phyloP scores from a whole-genome alignment of 2,888 invertebrate species.

The Orchestes rusci region DNA sequence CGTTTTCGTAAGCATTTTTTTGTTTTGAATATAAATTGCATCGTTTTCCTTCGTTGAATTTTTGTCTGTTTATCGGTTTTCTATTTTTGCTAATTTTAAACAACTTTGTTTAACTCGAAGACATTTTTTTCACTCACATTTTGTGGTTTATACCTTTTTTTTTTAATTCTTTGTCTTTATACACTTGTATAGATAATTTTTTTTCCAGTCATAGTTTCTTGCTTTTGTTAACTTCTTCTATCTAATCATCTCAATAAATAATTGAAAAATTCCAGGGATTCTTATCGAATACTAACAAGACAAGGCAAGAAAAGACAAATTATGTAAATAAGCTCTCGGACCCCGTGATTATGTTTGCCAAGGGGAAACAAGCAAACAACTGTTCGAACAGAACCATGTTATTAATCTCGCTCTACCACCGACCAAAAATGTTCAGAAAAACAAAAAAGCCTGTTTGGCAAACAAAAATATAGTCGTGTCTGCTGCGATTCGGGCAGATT shows the following conservation, averaged over 20 bases:
- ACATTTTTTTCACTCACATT: too few relatives aligned
- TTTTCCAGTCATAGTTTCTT: too few relatives aligned
- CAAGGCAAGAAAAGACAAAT: conserved; percentile 8
- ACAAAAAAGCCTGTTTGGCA: conserved; percentile 13
- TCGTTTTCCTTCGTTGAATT: too few relatives aligned
- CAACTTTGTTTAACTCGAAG: too few relatives aligned
- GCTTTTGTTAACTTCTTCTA: too few relatives aligned
- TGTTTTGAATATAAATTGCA: too few relatives aligned
- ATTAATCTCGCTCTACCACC: conserved; percentile 7
- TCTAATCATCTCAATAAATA: neutral
- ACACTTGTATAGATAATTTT: too few relatives aligned
- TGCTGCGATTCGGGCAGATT: neutral
- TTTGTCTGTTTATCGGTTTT: too few relatives aligned
- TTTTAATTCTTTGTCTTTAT: too few relatives aligned
- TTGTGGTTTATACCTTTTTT: too few relatives aligned
- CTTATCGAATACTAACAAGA: conserved; percentile 9
- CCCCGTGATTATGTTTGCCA: conserved; percentile 13
- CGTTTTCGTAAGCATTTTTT: too few relatives aligned
- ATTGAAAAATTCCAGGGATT: neutral
- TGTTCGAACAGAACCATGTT: conserved; percentile 1
- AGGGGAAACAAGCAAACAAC: conserved; percentile 7
- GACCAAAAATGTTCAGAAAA: conserved; percentile 14
- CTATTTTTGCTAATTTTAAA: too few relatives aligned
- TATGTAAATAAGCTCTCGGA: conserved; percentile 8
- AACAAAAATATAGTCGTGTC: conserved; percentile 8